Base-by-base conservation (phyloP, 2,888 invertebrate genomes). In the Malthinus flaveolus region DNA sequence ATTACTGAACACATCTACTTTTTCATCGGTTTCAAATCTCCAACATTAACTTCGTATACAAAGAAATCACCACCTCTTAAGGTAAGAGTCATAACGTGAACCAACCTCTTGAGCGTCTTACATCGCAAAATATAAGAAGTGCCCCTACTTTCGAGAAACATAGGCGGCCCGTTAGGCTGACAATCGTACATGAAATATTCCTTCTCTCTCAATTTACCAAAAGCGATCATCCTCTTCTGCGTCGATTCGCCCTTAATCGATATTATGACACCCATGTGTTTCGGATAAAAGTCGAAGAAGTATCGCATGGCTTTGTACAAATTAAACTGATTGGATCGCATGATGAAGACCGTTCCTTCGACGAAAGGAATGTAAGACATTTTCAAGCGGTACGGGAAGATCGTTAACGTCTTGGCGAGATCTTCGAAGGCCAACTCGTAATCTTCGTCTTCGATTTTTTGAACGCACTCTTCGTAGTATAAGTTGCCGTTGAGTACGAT, bases 131-230 rank as follows among this genome's bases (percentile, higher is more conserved):
- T 77, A 67, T 87, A 88, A 0, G 86, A 80, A 7, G 81, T 78
- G 10, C 75, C 76, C n/a, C 56, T 39, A 50, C 83, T 81, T 1
- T 85, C 83, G 32, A 81, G 75, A 69, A 86, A 88, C 67, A 87
- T 72, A 0, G 87, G 87, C 2, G 81, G 75, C 6, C 87, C 87
- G 64, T 79, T 77, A 59, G 83, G 83, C 73, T 86, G 85, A 64
- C 85, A 85, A 67, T 88, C 88, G 70, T 83, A 88, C 85, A 88
- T 83, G 65, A 86, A 88, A 68, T 86, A 88, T 8, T 87, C 87
- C 9, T 74, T 70, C 0, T 78, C 79, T 32, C 66, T 62, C 1
- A 71, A 61, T 63, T 77, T 78, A 3, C 78, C 78, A 52, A 79
- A 78, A 1, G 75, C 72, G 0, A 75, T 63, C 54, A 75, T 71